Conservation (phyloP, 2,888 invertebrate species). For the Notodromas monacha region DNA sequence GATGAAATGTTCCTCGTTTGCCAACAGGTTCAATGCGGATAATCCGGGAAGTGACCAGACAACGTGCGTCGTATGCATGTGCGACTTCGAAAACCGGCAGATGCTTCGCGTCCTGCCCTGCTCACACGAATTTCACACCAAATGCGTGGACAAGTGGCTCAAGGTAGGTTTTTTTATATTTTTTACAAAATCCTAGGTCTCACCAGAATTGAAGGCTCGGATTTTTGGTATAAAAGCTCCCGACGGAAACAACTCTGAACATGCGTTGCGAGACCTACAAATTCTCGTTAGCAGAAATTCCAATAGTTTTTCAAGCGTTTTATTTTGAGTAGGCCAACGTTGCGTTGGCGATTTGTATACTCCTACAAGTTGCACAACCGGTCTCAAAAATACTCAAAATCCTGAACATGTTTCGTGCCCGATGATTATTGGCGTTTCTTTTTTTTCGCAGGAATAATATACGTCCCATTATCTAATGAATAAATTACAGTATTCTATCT, state of each 20-base stretch:
- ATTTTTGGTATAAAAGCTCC: too few relatives aligned
- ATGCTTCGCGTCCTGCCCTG: constrained; percentile 66
- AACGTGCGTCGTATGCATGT: constrained; percentile 86
- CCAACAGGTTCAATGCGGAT: constrained; percentile 19
- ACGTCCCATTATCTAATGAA: constrained; percentile 7
- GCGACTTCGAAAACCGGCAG: constrained; percentile 73
- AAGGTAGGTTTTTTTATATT: constrained; percentile 33
- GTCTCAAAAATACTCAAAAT: neutral
- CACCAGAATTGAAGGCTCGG: too few relatives aligned
- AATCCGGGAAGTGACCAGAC: constrained; percentile 39
- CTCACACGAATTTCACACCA: constrained; percentile 80
- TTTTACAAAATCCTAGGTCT: too few relatives aligned
- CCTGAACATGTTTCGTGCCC: neutral
- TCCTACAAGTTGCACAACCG: too few relatives aligned
- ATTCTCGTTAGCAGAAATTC: too few relatives aligned
- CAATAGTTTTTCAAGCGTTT: too few relatives aligned
- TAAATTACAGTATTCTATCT: too few relatives aligned
- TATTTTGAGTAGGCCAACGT: too few relatives aligned
- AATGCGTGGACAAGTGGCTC: constrained; percentile 90
- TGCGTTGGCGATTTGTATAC: too few relatives aligned
- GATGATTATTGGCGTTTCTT: neutral
- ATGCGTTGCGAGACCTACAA: neutral
- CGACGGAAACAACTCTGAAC: neutral
- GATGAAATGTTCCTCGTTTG: too few relatives aligned
- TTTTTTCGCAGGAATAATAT: constrained; percentile 1